Base-by-base conservation (phyloP, 2,888 invertebrate genomes). In the Dendrolimus houi region DNA sequence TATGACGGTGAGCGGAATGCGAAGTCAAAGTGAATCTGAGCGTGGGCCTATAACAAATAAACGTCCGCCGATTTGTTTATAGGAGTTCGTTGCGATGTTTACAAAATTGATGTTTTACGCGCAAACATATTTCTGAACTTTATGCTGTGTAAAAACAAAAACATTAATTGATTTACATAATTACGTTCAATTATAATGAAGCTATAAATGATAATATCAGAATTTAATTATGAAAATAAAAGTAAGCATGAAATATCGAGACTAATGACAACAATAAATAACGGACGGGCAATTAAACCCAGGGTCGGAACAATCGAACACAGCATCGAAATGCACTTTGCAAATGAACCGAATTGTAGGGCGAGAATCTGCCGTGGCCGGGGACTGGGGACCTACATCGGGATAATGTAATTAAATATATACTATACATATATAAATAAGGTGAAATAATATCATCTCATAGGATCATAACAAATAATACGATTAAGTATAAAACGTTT, bases 281-380 rank as follows among this genome's bases (percentile, higher is more conserved):
- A 85, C 77, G 78, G 74, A 70, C 69, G 70, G 75, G 80, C 87
- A 87, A 90, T 89, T 87, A 87, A 86, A 78, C 75, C 69, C 76
- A 71, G 83, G 82, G 83, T 79, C 79, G 80, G 79, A 75, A 85
- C 85, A 83, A 85, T 86, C 75, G 83, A 71, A 75, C 71, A 66
- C 76, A 76, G 85, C 87, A 89, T 88, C 81, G 87, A 88, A 88
- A 87, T 89, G 89, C 88, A 90, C 89, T 89, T 87, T 85, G 87
- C 87, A 89, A 89, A 89, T 89, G 87, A 89, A 86, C 83, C 81
- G 78, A 81, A 83, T 75, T 72, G 77, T 59, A 62, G 69, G 63
- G 65, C 60, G 60, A 57, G 56, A 55, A 56, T 3, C 29, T 60
- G 61, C 55, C 55, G 58, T 58, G 64, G 64, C 62, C 64, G 62